Evolutionary conservation across 2,113 vertebrate genomes (phyloP).

Genomic region (Ascaphus truei): DNA sequence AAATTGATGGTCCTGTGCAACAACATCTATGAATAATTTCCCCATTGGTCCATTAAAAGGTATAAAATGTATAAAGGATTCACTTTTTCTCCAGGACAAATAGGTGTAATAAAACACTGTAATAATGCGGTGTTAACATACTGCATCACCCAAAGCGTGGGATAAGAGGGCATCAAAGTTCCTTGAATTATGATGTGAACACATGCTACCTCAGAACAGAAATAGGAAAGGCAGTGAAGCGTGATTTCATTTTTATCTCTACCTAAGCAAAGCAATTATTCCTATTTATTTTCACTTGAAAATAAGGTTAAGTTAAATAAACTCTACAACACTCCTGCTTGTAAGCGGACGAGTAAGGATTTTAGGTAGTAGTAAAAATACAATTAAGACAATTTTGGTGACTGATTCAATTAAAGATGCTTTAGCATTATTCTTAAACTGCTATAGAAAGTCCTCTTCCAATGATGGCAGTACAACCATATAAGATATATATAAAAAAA

Average conservation of each 20-base stretch:
- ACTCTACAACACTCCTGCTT: slow-evolving; percentile 17
- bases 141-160: slow-evolving; percentile 31
- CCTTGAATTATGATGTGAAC: slow-evolving; percentile 28
- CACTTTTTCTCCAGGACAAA: slow-evolving; percentile 26
- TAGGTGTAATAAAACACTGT: slow-evolving; percentile 30
- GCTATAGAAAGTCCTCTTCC: too few species aligned
- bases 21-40: slow-evolving; percentile 28
- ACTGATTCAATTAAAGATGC: background rate
- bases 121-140: slow-evolving; percentile 30
- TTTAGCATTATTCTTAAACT: too few species aligned
- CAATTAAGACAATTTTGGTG: slow-evolving; percentile 3
- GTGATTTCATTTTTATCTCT: slow-evolving; percentile 30
- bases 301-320: slow-evolving; percentile 25
- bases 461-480: too few species aligned
- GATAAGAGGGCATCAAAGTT: slow-evolving; percentile 28
- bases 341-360: slow-evolving; percentile 5
- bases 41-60: slow-evolving; percentile 20
- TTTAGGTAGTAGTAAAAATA: background rate
- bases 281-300: slow-evolving; percentile 30
- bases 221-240: slow-evolving; percentile 24
- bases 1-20: slow-evolving; percentile 13
- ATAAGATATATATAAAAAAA: too few species aligned
- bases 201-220: slow-evolving; percentile 14
- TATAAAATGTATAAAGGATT: slow-evolving; percentile 14
- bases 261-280: slow-evolving; percentile 30